Percentiles rank a stretch among this genome's conserved stretches.
These are phyloP conservation scores for Peromyscus leucopus DNA, from an alignment of 2,113 vertebrate genomes.

Conservation along the genomic window DNA sequence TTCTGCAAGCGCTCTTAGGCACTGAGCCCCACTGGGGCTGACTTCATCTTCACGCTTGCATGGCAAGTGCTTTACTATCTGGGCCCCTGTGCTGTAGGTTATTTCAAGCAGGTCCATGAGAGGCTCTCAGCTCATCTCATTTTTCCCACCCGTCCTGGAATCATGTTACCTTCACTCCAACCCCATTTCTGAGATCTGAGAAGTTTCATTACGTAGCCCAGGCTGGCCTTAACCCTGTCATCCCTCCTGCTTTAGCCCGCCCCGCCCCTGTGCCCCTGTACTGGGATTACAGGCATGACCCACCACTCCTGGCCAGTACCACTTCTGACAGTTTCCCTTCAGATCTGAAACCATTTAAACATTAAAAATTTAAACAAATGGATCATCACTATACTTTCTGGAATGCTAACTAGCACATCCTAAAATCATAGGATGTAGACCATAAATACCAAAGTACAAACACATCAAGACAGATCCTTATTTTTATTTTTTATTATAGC, in stretches of 20 bases:
- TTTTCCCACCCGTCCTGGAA: not conserved
- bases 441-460: not conserved
- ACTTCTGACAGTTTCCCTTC: not conserved
- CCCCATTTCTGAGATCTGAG: not conserved
- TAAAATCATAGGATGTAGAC: not conserved
- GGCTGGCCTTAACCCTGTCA: not conserved
- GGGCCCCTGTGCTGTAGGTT: not conserved
- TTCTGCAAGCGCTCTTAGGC: not conserved
- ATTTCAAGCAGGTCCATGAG: not conserved
- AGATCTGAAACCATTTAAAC: not conserved
- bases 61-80: not conserved
- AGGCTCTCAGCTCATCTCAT: not conserved
- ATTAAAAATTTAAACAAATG: not conserved
- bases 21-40: not conserved
- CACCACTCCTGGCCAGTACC: not conserved
- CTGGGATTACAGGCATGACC: not conserved
- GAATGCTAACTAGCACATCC: not conserved
- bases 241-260: not conserved
- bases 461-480: not conserved
- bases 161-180: not conserved
- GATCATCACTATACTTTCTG: not conserved
- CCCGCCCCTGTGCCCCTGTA: fast-evolving
- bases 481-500: not conserved
- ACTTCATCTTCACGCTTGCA: not conserved
- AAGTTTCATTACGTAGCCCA: not conserved